Evolutionary conservation across 2,888 invertebrate genomes (phyloP).

Genomic region (Sympetrum striolatum): DNA sequence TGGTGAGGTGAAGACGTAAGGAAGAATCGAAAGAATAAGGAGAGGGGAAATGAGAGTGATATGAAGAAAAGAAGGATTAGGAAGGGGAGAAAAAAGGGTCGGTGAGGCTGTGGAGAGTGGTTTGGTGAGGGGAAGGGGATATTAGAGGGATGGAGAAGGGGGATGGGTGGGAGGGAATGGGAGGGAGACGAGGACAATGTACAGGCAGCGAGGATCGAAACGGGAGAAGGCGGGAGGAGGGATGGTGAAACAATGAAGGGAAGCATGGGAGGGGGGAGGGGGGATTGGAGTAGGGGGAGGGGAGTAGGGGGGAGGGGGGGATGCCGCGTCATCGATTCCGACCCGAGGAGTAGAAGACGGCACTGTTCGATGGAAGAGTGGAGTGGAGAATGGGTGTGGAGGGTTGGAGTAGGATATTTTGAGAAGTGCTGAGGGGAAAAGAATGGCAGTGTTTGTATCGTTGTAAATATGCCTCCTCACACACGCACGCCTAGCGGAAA

Average conservation of each 20-base stretch:
- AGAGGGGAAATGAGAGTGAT: background rate
- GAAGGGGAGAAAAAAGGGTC: background rate
- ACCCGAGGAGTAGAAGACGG: background rate
- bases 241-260: no score
- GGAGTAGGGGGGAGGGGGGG: background rate
- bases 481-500: background rate
- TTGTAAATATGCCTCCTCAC: background rate
- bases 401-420: background rate
- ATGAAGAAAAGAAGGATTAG: background rate
- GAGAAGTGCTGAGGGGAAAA: background rate
- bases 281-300: background rate
- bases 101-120: no score
- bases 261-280: background rate
- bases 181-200: no score
- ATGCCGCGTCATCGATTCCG: slow-evolving; percentile 35
- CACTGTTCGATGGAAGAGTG: slow-evolving; percentile 15
- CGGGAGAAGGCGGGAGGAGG: no score
- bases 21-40: background rate
- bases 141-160: background rate
- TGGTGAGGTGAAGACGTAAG: background rate
- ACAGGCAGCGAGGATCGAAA: no score
- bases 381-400: background rate
- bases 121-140: background rate
- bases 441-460: no score
- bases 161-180: background rate